phyloP scores from a whole-genome alignment of 2,113 vertebrate species.

The Sterna hirundo region DNA sequence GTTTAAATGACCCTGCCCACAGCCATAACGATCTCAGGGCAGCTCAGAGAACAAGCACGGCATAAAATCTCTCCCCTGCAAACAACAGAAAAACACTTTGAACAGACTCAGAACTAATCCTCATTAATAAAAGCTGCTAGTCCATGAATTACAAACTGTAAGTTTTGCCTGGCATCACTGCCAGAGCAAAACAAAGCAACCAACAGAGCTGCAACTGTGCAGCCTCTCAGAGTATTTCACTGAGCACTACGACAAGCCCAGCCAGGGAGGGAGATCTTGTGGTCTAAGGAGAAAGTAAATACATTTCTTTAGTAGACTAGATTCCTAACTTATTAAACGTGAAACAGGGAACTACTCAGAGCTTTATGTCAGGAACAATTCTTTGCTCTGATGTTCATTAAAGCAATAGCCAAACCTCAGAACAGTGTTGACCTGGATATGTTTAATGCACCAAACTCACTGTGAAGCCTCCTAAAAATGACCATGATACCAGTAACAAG shows the following conservation, averaged over 20 bases:
- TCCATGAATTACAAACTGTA: slow-evolving; percentile 45
- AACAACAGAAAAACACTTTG: background rate
- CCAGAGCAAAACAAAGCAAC: slow-evolving; percentile 22
- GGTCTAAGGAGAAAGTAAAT: background rate
- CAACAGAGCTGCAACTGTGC: background rate
- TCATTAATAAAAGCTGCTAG: slow-evolving; percentile 57
- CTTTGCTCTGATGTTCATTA: background rate
- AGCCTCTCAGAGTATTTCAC: background rate
- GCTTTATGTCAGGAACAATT: background rate
- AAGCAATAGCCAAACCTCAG: background rate
- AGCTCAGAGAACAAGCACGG: background rate
- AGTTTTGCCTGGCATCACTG: slow-evolving; percentile 24
- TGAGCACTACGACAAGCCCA: background rate
- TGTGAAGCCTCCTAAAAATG: background rate
- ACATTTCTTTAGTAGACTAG: background rate
- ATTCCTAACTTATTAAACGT: background rate
- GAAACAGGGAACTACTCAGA: background rate
- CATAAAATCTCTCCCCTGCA: slow-evolving; percentile 14
- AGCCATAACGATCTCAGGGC: slow-evolving; percentile 25
- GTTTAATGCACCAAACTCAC: background rate
- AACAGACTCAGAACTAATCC: slow-evolving; percentile 2
- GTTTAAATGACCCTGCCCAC: slow-evolving; percentile 47
- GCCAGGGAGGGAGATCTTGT: background rate
- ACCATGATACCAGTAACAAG: background rate
- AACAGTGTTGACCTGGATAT: background rate